A percentile compares a stretch with the other conserved stretches of the same genome.
Conservation (phyloP, 2,113 vertebrate species). For the Hippocampus abdominalis region DNA sequence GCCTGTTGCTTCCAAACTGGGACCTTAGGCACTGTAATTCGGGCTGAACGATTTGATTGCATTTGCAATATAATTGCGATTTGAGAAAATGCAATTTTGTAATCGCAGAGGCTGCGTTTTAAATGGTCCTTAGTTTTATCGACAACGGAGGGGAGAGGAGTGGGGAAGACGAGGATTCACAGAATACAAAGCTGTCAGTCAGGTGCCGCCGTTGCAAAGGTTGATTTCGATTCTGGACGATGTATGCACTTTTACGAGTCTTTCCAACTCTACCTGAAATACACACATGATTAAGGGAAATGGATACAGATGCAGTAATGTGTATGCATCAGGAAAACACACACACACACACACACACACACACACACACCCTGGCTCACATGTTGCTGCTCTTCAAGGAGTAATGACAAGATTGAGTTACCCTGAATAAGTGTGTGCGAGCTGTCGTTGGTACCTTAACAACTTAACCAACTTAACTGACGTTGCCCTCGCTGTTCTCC, state of each 20-base stretch:
- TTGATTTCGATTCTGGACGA: too few relatives aligned
- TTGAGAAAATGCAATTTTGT: too few relatives aligned
- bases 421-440: conserved; percentile 21
- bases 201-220: too few relatives aligned
- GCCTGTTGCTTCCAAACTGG: too few relatives aligned
- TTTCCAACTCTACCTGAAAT: conserved; percentile 1
- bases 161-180: too few relatives aligned
- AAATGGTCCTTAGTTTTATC: too few relatives aligned
- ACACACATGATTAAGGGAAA: conserved; percentile 4
- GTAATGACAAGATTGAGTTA: conserved; percentile 40
- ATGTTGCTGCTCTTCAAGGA: conserved; percentile 23
- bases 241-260: neutral
- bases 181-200: too few relatives aligned
- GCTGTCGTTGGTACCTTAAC: conserved; percentile 32
- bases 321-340: neutral
- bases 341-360: neutral
- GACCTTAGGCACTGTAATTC: too few relatives aligned
- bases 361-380: neutral
- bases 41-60: too few relatives aligned
- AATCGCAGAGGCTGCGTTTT: too few relatives aligned
- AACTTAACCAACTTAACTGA: conserved; percentile 23
- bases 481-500: conserved; percentile 8
- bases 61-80: too few relatives aligned
- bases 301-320: conserved; percentile 2
- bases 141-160: too few relatives aligned